These are phyloP conservation scores for Adelosebastes latens DNA, from an alignment of 2,797 vertebrate species.

Conservation along the genomic window DNA sequence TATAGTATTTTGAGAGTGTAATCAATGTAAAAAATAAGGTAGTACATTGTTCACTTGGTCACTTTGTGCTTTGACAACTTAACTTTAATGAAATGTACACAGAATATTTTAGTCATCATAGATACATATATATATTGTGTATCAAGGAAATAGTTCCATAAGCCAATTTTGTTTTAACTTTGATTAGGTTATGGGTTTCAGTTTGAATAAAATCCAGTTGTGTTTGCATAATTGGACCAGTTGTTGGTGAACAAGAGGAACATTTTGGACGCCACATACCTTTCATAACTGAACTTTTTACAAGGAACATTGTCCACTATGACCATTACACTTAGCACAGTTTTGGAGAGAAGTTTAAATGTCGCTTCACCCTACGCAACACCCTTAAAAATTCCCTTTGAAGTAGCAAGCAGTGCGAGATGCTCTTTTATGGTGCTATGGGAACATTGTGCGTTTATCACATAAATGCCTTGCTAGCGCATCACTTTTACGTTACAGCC, in stretches of 20 bases:
- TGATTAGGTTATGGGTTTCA: not conserved
- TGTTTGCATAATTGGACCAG: not conserved
- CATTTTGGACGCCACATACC: not conserved
- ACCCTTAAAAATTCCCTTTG: slow-evolving; percentile 6
- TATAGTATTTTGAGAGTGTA: not conserved
- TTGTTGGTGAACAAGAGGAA: not conserved
- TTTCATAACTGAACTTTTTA: not conserved
- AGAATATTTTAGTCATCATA: not conserved
- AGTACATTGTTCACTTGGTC: not conserved
- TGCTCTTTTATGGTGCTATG: slow-evolving; percentile 86
- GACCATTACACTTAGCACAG: not conserved
- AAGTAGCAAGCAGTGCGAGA: slow-evolving; percentile 79
- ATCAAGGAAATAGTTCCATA: not conserved
- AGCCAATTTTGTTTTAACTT: not conserved
- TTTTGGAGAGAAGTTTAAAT: slow-evolving; percentile 12
- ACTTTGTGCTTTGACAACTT: not conserved
- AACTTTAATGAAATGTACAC: not conserved
- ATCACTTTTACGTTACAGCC: slow-evolving; percentile 26
- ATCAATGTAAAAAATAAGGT: not conserved
- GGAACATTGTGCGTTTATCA: slow-evolving; percentile 74
- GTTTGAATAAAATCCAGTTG: not conserved
- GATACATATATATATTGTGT: not conserved
- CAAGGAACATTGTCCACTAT: not conserved
- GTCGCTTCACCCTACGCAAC: slow-evolving; percentile 6
- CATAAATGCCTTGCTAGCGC: slow-evolving; percentile 47